Conservation (phyloP, 2,888 invertebrate species). For the Microctonus brassicae region DNA sequence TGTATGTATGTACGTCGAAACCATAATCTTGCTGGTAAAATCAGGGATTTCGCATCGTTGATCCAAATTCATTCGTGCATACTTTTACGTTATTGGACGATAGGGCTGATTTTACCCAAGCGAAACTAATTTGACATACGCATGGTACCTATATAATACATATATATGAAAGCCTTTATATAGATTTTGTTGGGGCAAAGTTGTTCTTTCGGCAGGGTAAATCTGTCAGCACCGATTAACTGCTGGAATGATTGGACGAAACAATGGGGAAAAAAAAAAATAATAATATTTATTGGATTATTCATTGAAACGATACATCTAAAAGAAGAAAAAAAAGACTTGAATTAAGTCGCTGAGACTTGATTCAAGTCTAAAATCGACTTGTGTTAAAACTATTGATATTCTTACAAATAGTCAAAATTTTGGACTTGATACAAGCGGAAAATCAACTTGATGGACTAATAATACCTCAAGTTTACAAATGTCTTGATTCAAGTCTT, state of each 20-base stretch:
- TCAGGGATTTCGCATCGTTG: conserved; percentile 64
- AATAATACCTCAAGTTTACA: no score
- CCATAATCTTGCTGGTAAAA: conserved; percentile 61
- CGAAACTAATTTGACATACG: conserved; percentile 58
- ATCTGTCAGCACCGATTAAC: conserved; percentile 30
- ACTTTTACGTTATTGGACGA: conserved; percentile 51
- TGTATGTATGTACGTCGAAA: conserved; percentile 62
- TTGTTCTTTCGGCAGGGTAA: conserved; percentile 29
- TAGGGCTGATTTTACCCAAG: conserved; percentile 52
- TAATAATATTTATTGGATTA: neutral
- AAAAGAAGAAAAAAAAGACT: no score
- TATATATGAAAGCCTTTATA: conserved; percentile 6
- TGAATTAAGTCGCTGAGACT: no score
- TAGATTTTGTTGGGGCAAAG: neutral
- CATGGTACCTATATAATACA: conserved; percentile 29
- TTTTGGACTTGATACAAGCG: no score
- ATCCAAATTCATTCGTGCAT: conserved; percentile 67
- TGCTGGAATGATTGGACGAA: conserved; percentile 16
- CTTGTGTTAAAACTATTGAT: no score
- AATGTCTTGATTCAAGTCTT: no score
- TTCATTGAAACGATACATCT: no score
- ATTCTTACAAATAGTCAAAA: no score
- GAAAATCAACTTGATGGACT: no score
- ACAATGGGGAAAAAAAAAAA: neutral
- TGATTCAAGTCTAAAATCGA: no score